Evolutionary conservation across 2,888 invertebrate genomes (phyloP).

Genomic region (Lordiphosa andalusiaca): DNA sequence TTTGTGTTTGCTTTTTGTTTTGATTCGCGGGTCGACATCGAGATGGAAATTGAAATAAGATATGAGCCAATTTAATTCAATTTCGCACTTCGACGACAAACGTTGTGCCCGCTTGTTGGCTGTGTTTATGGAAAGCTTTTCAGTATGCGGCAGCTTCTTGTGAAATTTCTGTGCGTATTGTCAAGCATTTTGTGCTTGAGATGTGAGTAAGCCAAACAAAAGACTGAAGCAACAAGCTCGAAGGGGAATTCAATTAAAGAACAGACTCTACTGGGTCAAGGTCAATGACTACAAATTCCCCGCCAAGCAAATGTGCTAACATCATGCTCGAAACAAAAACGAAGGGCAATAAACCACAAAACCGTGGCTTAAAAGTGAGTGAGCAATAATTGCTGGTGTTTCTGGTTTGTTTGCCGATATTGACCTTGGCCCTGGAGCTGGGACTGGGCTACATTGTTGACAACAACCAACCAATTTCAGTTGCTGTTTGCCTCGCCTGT

Average conservation of each 20-base stretch:
- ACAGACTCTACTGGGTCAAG: slow-evolving; percentile 58
- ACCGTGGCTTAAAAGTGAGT: slow-evolving; percentile 48
- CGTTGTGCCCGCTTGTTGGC: slow-evolving; percentile 45
- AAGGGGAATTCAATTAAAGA: slow-evolving; percentile 36
- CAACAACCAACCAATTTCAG: slow-evolving; percentile 32
- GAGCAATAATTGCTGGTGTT: slow-evolving; percentile 63
- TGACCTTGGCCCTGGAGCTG: slow-evolving; percentile 44
- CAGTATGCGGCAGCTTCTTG: slow-evolving; percentile 30
- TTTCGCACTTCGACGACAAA: slow-evolving; percentile 55
- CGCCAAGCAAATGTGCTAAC: slow-evolving; percentile 46
- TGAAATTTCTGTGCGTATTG: slow-evolving; percentile 16
- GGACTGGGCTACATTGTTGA: slow-evolving; percentile 18
- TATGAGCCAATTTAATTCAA: slow-evolving; percentile 73
- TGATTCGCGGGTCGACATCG: slow-evolving; percentile 62
- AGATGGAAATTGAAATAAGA: slow-evolving; percentile 62
- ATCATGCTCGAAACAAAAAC: slow-evolving; percentile 47
- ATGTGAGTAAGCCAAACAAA: slow-evolving; percentile 50
- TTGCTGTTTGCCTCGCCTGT: slow-evolving; percentile 44
- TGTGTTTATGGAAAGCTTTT: slow-evolving; percentile 14
- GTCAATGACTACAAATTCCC: slow-evolving; percentile 66
- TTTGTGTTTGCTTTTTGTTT: slow-evolving; percentile 41
- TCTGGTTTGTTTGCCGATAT: slow-evolving; percentile 39
- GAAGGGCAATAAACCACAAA: slow-evolving; percentile 70
- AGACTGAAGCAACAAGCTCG: slow-evolving; percentile 55
- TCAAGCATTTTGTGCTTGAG: slow-evolving; percentile 27